Percentiles rank a stretch among this genome's conserved stretches.
phyloP scores from a whole-genome alignment of 2,797 vertebrate species.

The Peromyscus nudipes region DNA sequence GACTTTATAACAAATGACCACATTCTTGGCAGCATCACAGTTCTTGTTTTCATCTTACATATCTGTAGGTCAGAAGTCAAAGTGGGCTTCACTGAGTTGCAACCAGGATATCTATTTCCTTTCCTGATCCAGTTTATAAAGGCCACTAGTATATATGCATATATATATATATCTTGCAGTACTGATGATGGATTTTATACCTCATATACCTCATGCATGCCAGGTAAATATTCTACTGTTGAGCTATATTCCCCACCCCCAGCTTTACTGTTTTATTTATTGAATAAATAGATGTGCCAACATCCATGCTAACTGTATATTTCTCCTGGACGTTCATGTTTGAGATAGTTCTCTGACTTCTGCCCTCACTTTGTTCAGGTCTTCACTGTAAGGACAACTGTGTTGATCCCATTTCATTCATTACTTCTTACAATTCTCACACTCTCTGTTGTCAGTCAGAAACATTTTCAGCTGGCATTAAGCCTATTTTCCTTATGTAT shows the following conservation, averaged over 20 bases:
- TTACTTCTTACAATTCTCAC: background rate
- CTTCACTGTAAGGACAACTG: background rate
- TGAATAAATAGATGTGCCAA: background rate
- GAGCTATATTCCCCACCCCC: rapidly evolving
- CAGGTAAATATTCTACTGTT: background rate
- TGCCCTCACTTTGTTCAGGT: background rate
- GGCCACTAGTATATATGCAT: background rate
- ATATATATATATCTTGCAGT: background rate
- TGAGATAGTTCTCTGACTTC: background rate
- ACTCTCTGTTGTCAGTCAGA: background rate
- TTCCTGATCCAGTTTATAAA: background rate
- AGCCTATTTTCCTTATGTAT: background rate
- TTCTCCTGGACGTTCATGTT: background rate
- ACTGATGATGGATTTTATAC: background rate
- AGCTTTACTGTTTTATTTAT: background rate
- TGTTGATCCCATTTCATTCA: background rate
- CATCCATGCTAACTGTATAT: background rate
- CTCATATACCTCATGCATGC: background rate
- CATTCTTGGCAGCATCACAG: background rate
- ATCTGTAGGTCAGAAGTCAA: background rate
- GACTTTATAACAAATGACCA: background rate
- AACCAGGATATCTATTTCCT: background rate
- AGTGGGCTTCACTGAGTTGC: background rate
- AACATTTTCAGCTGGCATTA: background rate
- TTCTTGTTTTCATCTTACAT: background rate